Evolutionary conservation across 2,888 invertebrate species (phyloP).

Genomic region (Synergus umbraculus): DNA sequence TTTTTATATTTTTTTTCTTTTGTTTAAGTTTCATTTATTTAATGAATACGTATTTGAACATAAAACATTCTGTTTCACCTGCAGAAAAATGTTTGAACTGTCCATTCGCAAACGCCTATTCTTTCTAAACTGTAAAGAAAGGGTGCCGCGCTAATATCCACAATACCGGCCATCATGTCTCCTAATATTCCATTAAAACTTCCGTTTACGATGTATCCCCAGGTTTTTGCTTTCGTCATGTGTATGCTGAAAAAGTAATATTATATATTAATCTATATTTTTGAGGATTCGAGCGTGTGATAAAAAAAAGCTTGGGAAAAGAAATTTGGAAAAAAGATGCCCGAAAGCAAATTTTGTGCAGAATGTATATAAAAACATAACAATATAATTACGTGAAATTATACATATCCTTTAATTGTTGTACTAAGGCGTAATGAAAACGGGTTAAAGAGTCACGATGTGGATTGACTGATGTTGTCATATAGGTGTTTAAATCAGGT

Average conservation of each 20-base stretch:
- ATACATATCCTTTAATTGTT: slow-evolving; percentile 82
- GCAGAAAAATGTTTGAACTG: slow-evolving; percentile 82
- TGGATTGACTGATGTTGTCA: slow-evolving; percentile 78
- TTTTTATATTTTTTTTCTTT: not conserved
- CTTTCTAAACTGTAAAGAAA: slow-evolving; percentile 83
- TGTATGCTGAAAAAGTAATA: slow-evolving; percentile 58
- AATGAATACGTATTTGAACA: too few species aligned
- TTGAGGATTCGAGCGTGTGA: not conserved
- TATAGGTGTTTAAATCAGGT: slow-evolving; percentile 73
- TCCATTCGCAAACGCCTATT: slow-evolving; percentile 79
- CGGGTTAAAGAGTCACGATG: slow-evolving; percentile 83
- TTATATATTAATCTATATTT: not conserved
- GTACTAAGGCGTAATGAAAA: slow-evolving; percentile 81
- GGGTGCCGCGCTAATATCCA: slow-evolving; percentile 84
- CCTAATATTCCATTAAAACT: slow-evolving; percentile 65
- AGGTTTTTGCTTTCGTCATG: slow-evolving; percentile 59
- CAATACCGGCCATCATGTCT: slow-evolving; percentile 69
- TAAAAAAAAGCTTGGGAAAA: too few species aligned
- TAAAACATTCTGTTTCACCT: slow-evolving; percentile 75
- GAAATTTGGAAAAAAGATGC: too few species aligned
- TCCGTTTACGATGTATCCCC: slow-evolving; percentile 67
- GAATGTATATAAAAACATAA: not conserved
- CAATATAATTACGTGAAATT: slow-evolving; percentile 81
- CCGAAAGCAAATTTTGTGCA: too few species aligned
- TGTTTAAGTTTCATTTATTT: slow-evolving; percentile 37